Evolutionary conservation across 2,888 invertebrate genomes (phyloP).

Genomic region (Plebejus argus): DNA sequence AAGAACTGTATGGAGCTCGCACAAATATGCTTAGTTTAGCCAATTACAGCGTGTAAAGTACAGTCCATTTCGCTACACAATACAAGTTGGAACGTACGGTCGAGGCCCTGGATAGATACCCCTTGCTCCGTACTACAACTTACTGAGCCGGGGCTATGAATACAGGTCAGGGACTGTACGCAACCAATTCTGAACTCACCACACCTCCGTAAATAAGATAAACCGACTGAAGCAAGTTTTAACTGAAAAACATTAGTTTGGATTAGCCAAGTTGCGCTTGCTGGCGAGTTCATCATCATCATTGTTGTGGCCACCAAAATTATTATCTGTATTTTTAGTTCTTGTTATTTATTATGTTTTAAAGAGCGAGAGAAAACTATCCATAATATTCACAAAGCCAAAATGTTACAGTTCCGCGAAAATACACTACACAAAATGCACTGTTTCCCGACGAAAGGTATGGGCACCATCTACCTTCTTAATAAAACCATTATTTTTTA

Average conservation of each 20-base stretch:
- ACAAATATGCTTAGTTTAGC: constrained; percentile 18
- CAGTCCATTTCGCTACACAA: constrained; percentile 1
- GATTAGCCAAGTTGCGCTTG: background rate
- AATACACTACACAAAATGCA: too few relatives aligned
- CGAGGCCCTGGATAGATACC: background rate
- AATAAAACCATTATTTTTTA: background rate
- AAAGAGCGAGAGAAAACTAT: too few relatives aligned
- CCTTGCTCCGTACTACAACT: background rate
- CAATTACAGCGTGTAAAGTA: constrained; percentile 16
- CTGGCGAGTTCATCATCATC: constrained; percentile 6
- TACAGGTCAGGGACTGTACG: background rate
- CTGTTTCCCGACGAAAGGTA: too few relatives aligned
- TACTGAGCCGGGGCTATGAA: background rate
- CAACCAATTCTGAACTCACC: constrained; percentile 14
- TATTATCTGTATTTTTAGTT: too few relatives aligned
- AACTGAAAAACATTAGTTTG: constrained; percentile 22
- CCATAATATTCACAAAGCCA: too few relatives aligned
- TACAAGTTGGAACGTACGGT: constrained; percentile 11
- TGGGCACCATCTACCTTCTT: too few relatives aligned
- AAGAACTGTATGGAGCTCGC: background rate
- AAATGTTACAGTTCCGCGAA: too few relatives aligned
- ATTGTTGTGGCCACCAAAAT: background rate
- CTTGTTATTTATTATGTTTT: too few relatives aligned
- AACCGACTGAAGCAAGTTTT: constrained; percentile 6
- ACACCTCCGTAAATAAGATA: constrained; percentile 17